Percentiles rank a stretch among this genome's conserved stretches.
Conservation (phyloP, 2,797 vertebrate species). For the Megaceryle alcyon region DNA sequence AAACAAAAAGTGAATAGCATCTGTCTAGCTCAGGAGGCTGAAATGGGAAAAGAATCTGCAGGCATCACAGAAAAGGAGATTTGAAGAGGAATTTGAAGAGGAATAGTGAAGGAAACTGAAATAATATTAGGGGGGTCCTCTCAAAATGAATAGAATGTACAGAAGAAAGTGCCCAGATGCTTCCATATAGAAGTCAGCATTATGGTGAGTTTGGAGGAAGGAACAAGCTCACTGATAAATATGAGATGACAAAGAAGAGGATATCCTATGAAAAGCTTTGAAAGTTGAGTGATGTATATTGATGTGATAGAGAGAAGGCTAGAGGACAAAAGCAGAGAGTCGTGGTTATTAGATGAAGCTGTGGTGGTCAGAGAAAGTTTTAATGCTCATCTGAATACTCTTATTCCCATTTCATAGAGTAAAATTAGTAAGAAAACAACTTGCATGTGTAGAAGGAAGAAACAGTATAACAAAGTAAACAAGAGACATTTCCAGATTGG, state of each 20-base stretch:
- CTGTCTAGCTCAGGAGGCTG: neutral
- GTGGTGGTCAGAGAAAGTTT: neutral
- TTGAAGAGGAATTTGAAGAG: neutral
- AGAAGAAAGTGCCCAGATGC: neutral
- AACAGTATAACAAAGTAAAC: neutral
- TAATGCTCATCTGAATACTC: neutral
- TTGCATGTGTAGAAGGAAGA: neutral
- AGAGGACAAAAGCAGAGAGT: neutral
- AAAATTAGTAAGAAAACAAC: neutral
- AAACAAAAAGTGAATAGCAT: conserved; percentile 29
- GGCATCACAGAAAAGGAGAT: neutral
- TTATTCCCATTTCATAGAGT: neutral
- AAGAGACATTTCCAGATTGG: neutral
- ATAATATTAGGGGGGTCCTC: neutral
- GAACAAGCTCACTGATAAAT: neutral
- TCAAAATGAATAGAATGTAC: neutral
- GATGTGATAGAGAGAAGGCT: neutral
- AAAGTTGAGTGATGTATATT: neutral
- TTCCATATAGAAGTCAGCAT: neutral
- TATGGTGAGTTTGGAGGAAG: neutral
- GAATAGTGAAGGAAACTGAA: neutral
- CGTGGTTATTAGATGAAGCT: neutral
- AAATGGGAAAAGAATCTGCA: neutral
- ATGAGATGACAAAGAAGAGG: neutral
- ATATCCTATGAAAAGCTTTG: neutral